phyloP scores from a whole-genome alignment of 2,113 vertebrate species.

The Crocuta crocuta region DNA sequence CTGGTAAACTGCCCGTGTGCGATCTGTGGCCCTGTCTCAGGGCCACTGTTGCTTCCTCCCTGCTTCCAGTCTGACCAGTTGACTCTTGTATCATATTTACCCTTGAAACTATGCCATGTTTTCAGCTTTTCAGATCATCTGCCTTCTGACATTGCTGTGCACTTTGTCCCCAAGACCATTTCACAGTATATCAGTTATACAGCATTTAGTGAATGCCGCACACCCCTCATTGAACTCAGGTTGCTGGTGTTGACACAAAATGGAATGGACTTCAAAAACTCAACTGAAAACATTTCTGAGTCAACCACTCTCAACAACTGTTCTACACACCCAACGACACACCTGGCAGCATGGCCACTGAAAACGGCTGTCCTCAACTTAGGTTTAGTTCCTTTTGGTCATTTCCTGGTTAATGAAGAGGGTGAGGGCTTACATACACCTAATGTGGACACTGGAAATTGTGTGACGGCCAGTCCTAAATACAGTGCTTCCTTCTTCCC shows the following conservation, averaged over 20 bases:
- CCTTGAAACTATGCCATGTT: background rate
- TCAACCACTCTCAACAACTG: background rate
- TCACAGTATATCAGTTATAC: background rate
- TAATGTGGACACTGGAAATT: background rate
- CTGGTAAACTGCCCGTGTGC: background rate
- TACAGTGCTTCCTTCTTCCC: background rate
- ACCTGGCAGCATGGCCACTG: background rate
- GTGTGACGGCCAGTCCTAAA: background rate
- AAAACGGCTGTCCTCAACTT: background rate
- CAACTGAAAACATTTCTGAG: background rate
- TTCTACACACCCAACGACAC: background rate
- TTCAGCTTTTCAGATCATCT: background rate
- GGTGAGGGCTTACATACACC: background rate
- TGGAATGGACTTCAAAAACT: background rate
- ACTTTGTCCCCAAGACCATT: background rate
- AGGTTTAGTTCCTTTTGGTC: background rate
- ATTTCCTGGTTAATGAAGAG: background rate
- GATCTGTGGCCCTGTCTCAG: background rate
- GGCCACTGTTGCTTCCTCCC: fast-evolving
- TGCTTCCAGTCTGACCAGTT: background rate
- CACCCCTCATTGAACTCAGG: too few relatives aligned
- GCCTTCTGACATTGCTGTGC: background rate
- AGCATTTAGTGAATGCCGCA: background rate
- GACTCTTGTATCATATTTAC: background rate
- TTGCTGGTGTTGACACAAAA: background rate